Base-by-base conservation (phyloP, 2,797 vertebrate species). In the Micromesistius poutassou region DNA sequence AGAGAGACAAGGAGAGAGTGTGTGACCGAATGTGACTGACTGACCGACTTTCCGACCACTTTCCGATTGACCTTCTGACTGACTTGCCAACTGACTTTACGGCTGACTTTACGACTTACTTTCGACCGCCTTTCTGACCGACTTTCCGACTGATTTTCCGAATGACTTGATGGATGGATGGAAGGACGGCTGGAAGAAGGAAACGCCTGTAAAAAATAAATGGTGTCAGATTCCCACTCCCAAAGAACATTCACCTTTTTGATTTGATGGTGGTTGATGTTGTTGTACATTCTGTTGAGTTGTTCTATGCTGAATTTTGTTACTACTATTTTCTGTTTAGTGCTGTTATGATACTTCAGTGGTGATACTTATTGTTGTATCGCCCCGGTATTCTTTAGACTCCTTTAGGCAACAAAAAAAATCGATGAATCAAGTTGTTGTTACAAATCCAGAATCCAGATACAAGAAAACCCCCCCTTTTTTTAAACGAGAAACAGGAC, bases 401-500 rank as follows among this genome's bases (percentile, higher is more conserved):
- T 50, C 46, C 46, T 62, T 62, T 62, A 62, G 55, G 55, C 55
- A 62, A 62, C 55, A 25, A 62, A 62, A 25, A 62, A 62, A 62
- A 62, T 62, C 22, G 6, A 50, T 50, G 46, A 62, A 62, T 62
- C 6, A 62, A 62, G 55, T 62, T 62, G n/a, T n/a, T n/a, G 55
- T 62, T n/a, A 62, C 55, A 62, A 62, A 62, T 25, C 55, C 30
- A 71, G 68, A 13, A 55, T 55, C 68, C 16, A 71, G 68, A 71
- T 4, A 30, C 25, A 10, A 71, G 68, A 62, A 62, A 22, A 22
- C 16, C 2, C 16, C 46, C 46, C 46, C 46, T 16, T 14, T 22
- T 50, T 42, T 42, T 42, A 42, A 13, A 55, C 19, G 46, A 55
- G 14, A 55, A 55, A 19, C 46, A 55, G 46, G 76, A 74, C 79